Base-by-base conservation (phyloP, 2,113 vertebrate genomes). In the Phylloscopus whistleri region DNA sequence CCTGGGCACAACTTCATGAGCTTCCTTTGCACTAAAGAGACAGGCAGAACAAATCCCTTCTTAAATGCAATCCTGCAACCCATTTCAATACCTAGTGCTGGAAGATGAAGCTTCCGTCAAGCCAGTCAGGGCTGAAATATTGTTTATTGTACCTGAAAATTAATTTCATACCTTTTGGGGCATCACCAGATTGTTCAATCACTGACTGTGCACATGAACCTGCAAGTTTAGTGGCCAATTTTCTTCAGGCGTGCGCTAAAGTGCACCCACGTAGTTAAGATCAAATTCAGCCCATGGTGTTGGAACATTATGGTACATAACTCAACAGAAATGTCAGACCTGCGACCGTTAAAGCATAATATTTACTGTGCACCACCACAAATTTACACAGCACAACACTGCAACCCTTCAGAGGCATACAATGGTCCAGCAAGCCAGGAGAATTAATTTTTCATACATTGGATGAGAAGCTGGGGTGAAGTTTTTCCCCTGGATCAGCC, bases 71-170 rank as follows among this genome's bases (percentile, higher is more conserved):
- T 31, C 84, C 88, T 76, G 74, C 88, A 96, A 78, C 62, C 77
- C 72, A 87, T 94, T 97, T 84, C 92, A 87, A 69, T 94, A 89
- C 30, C 77, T 20, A 74, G 55, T 35, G 55, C 74, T 60, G 81
- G 63, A 92, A 96, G 94, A 95, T 49, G 70, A 95, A 93, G 83
- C n/a, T 92, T 88, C 84, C 19, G 5, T 75, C 89, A 87, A 92
- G 78, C 31, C 75, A 84, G 72, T 77, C 93, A 94, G 82, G 90
- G 91, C 77, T 95, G 90, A 96, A 96, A 95, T 92, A 96, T 75
- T 95, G 70, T 93, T 96, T 95, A 97, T 82, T 94, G 90, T 92
- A 95, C 83, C 94, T 96, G 96, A 96, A 97, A 97, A 96, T 97
- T 97, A 96, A 97, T 94, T 92, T 95, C 87, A 84, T 93, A 95